Evolutionary conservation across 2,888 invertebrate species (phyloP), one percentile per base, ranked within the genome.

Genomic region (Trichopoda pennipes): DNA sequence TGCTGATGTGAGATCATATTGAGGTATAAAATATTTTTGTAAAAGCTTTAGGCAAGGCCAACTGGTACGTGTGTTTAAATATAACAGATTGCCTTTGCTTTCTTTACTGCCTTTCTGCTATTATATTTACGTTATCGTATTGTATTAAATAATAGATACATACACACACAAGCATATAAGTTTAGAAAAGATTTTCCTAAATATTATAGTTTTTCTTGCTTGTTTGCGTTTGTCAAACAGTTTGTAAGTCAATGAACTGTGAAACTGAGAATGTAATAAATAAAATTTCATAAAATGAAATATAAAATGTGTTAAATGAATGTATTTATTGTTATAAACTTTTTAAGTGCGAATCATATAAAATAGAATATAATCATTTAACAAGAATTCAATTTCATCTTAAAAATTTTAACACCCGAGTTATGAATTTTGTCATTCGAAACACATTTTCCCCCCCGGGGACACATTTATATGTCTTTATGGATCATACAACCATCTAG

Each of bases 191-290:
- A 21, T 42, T 44, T n/a, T 3, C 7, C 7, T 16, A 21, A 21
- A 3, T n/a, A n/a, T 14, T 44, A 44, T 6, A 16, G 6, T 16
- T 12, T 17, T 9, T n/a, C 14, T 42, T 0, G 8, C 28, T 28
- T 61, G 44, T 61, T 61, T 61, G 61, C 28, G 16, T 28, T 61
- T 44, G 61, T 23, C 61, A 44, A 44, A 61, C 44, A 23, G 3
- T 28, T n/a, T 44, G 23, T 28, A 44, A 44, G 44, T 44, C 61
- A 23, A 23, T 23, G 44, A 61, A 61, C 61, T 14, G 14, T 14
- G 42, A 44, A 44, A 44, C 23, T 42, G 23, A 23, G 23, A 61
- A 61, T 44, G 14, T 44, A 6, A 44, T 14, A 44, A 44, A 44
- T 12, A 44, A 44, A 44, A 16, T 44, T 44, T 44, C 12, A 10